These are phyloP conservation scores for Dynastes maya DNA, from an alignment of 2,888 invertebrate genomes.

Conservation along the genomic window DNA sequence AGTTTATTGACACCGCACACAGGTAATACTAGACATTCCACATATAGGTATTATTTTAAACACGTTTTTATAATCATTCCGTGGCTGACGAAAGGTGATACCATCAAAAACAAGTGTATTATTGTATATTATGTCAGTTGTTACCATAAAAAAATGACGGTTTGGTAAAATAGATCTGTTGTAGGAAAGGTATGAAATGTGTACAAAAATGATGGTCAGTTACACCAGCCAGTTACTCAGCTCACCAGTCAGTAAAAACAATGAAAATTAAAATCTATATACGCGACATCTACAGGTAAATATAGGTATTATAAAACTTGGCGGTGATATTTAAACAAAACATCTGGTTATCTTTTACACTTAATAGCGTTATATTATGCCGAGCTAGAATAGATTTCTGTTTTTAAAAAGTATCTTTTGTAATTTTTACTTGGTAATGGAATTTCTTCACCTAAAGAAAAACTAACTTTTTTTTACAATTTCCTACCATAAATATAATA, in stretches of 20 bases:
- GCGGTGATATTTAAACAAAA: conserved; percentile 16
- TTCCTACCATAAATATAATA: too few relatives aligned
- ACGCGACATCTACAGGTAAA: conserved; percentile 52
- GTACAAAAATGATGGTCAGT: conserved; percentile 43
- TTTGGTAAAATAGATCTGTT: conserved; percentile 12
- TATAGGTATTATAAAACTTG: conserved; percentile 1
- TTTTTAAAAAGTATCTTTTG: too few relatives aligned
- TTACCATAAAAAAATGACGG: not conserved
- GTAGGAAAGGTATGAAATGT: conserved; percentile 11
- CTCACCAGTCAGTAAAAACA: conserved; percentile 57
- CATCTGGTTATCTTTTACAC: too few relatives aligned
- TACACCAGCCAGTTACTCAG: conserved; percentile 43
- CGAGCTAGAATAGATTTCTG: too few relatives aligned
- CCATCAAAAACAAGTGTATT: not conserved
- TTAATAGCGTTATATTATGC: not conserved
- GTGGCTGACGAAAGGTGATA: conserved; percentile 6
- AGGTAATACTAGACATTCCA: conserved; percentile 52
- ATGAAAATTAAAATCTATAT: conserved; percentile 55
- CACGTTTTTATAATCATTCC: conserved; percentile 30
- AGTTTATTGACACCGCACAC: conserved; percentile 70
- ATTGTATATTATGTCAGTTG: conserved; percentile 21
- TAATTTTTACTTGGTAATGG: too few relatives aligned
- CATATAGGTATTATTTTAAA: conserved; percentile 42
- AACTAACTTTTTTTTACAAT: too few relatives aligned
- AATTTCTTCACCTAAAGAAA: too few relatives aligned